Evolutionary conservation across 2,888 invertebrate genomes (phyloP), one percentile per base, ranked within the genome.

Genomic region (Zonitis immaculata): DNA sequence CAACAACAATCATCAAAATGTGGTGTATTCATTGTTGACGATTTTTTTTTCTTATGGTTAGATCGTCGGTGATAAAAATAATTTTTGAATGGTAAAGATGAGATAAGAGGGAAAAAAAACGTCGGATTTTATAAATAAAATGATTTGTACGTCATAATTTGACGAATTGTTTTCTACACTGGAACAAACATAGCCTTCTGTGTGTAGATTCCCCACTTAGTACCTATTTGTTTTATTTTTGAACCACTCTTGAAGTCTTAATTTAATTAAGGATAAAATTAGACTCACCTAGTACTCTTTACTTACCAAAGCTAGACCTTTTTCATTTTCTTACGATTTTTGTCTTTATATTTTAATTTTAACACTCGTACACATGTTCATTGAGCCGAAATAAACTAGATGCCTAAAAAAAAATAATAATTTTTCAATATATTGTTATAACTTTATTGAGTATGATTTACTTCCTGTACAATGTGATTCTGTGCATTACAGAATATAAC

Each of bases 361-460:
- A n/a, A 30, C 12, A 9, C 1, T 35, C 14, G 16, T 16, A 6
- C 14, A 4, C 4, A 6, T 27, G 9, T 2, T 27, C 27, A 6
- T 35, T 35, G 2, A 9, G 6, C 8, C 6, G 7, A 16, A 16
- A 35, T 16, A 16, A 35, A 35, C 14, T 8, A n/a, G n/a, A n/a
- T 5, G 1, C 8, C 27, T 2, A 43, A 25, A 43, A 20, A 25
- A 43, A 25, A 9, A 3, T 16, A 11, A 9, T 42, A 14, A 9
- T 4, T 14, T 6, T 9, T 14, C 3, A 18, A 9, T 52, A 47
- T 54, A 62, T 51, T 61, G 54, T 67, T 70, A 66, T 70, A 71
- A 70, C 67, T 73, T 72, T 73, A 71, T 73, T 73, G 73, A 73
- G 73, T 73, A 73, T 73, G 72, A 70, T 69, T 63, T 70, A 67